These are phyloP conservation scores for Nymphalis urticae DNA, from an alignment of 2,888 invertebrate species.

Conservation along the genomic window DNA sequence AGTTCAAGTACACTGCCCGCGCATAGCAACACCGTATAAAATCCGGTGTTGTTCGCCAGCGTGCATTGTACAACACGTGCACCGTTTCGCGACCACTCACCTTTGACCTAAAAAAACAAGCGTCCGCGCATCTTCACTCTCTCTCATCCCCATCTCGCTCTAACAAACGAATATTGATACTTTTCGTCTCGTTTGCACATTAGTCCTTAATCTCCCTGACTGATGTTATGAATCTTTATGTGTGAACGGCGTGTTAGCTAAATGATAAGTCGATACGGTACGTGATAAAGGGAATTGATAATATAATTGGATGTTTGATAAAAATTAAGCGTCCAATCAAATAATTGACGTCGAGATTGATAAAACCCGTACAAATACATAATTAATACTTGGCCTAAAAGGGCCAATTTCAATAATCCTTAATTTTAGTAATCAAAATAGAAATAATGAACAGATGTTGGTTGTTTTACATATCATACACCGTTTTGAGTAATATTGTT, in stretches of 20 bases:
- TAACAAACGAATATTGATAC: neutral
- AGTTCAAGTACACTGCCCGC: neutral
- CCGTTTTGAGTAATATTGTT: too few species aligned
- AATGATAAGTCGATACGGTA: neutral
- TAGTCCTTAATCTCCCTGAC: constrained; percentile 2
- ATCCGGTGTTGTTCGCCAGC: neutral
- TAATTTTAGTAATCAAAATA: too few species aligned
- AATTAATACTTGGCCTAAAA: too few species aligned
- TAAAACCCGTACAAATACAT: neutral
- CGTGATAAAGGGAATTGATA: neutral
- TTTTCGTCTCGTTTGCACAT: neutral
- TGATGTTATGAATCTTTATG: constrained; percentile 3
- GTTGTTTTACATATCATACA: too few species aligned
- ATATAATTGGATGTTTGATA: neutral
- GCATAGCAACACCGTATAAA: constrained; percentile 6
- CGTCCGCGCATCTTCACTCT: constrained; percentile 41
- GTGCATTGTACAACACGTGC: constrained; percentile 21
- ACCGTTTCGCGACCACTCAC: constrained; percentile 53
- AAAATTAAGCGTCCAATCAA: neutral
- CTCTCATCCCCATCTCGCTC: constrained; percentile 7
- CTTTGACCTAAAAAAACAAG: constrained; percentile 56
- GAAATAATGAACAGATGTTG: too few species aligned
- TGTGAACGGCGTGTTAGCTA: constrained; percentile 4
- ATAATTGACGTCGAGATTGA: neutral
- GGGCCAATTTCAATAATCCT: too few species aligned